These are phyloP conservation scores for Hydrotaea cyrtoneurina DNA, from an alignment of 2,888 invertebrate genomes.

Conservation along the genomic window DNA sequence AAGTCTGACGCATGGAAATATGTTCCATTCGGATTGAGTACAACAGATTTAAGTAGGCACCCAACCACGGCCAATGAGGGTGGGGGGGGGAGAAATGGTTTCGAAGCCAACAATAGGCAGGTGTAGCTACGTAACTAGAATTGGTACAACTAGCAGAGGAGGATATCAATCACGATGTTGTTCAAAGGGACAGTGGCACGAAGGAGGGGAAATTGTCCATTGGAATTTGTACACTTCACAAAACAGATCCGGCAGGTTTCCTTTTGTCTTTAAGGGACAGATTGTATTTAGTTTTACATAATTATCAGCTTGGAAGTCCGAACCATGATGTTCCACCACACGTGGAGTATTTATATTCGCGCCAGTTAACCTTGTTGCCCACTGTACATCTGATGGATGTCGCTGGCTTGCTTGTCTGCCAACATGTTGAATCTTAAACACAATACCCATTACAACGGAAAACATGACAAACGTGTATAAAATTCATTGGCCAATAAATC, in stretches of 20 bases:
- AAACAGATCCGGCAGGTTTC: too few species aligned
- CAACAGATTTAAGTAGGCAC: neutral
- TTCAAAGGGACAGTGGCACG: neutral
- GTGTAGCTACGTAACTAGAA: neutral
- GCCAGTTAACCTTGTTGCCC: neutral
- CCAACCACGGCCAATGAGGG: neutral
- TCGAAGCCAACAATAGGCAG: neutral
- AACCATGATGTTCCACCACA: too few species aligned
- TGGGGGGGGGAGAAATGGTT: too few species aligned
- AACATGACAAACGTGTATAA: neutral
- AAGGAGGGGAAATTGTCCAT: neutral
- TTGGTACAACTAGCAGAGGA: neutral
- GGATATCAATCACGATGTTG: neutral
- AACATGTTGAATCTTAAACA: slow-evolving; percentile 7
- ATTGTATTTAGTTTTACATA: too few species aligned
- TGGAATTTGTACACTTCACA: too few species aligned
- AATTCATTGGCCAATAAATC: slow-evolving; percentile 7
- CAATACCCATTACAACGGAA: slow-evolving; percentile 6
- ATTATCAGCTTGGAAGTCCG: too few species aligned
- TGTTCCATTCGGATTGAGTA: neutral
- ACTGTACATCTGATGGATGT: neutral
- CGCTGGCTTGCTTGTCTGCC: neutral
- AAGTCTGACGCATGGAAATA: neutral
- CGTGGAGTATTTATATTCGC: too few species aligned
- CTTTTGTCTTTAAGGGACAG: too few species aligned